Evolutionary conservation across 2,797 vertebrate genomes (phyloP).

Genomic region (Bovichtus diacanthus): DNA sequence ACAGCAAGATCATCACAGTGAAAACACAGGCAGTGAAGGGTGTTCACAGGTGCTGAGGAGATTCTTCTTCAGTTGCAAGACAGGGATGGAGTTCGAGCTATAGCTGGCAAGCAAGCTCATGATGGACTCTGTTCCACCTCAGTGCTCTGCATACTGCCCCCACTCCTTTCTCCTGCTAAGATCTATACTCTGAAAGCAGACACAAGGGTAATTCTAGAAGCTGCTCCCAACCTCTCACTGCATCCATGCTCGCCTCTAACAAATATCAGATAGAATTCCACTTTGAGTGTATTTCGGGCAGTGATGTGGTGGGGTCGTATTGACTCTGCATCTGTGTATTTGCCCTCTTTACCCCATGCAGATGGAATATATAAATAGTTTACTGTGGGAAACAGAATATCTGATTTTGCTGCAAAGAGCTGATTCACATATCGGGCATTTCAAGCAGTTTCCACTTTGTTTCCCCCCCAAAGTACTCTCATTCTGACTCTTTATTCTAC

Average conservation of each 20-base stretch:
- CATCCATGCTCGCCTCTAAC: slow-evolving; percentile 75
- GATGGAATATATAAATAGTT: slow-evolving; percentile 83
- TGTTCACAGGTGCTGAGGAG: slow-evolving; percentile 54
- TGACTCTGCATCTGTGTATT: slow-evolving; percentile 81
- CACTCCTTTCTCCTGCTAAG: slow-evolving; percentile 31
- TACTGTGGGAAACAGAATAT: slow-evolving; percentile 80
- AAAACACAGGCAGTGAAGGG: slow-evolving; percentile 30
- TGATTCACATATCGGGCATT: slow-evolving; percentile 66
- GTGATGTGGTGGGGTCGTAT: slow-evolving; percentile 70
- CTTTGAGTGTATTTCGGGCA: slow-evolving; percentile 71
- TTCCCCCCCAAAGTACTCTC: slow-evolving; percentile 16
- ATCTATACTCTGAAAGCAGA: slow-evolving; percentile 77
- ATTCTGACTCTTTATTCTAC: slow-evolving; percentile 31
- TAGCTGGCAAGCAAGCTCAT: slow-evolving; percentile 49
- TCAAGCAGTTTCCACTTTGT: slow-evolving; percentile 49
- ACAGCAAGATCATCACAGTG: background rate
- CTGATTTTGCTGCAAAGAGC: slow-evolving; percentile 72
- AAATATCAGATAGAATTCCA: slow-evolving; percentile 82
- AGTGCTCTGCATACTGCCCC: slow-evolving; percentile 51
- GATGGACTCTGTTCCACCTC: slow-evolving; percentile 72
- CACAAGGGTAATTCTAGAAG: slow-evolving; percentile 81
- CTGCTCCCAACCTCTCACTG: slow-evolving; percentile 64
- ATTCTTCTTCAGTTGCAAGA: slow-evolving; percentile 44
- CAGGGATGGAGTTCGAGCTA: slow-evolving; percentile 23
- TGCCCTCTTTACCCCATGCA: slow-evolving; percentile 69